Evolutionary conservation across 2,888 invertebrate genomes (phyloP).

Genomic region (Pimpla rufipes): DNA sequence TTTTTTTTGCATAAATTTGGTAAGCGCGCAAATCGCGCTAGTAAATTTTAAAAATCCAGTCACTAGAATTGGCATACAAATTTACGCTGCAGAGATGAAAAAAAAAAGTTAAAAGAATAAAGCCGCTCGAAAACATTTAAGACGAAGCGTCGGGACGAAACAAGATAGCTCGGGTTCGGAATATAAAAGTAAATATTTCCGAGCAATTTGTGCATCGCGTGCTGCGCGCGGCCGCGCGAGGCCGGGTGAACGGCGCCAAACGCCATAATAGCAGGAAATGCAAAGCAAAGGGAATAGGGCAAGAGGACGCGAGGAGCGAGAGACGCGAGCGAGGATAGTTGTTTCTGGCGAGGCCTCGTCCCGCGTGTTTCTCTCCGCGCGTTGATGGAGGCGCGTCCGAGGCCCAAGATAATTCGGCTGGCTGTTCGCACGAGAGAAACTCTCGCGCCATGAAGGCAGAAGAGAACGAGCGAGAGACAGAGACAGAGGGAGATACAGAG

Average conservation of each 20-base stretch:
- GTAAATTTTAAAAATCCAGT: not conserved
- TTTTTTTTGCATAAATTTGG: too few species aligned
- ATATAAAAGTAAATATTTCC: conserved; percentile 34
- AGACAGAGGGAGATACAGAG: not conserved
- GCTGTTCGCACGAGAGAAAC: conserved; percentile 44
- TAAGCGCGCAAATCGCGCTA: too few species aligned
- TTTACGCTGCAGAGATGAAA: conserved; percentile 22
- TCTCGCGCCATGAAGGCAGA: conserved; percentile 25
- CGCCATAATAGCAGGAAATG: conserved; percentile 63
- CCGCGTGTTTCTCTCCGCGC: not conserved
- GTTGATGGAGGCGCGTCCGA: conserved; percentile 32
- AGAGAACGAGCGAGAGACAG: not conserved
- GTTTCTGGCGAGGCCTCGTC: conserved; percentile 12
- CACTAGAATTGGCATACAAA: not conserved
- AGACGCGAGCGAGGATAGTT: conserved; percentile 72
- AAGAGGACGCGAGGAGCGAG: conserved; percentile 65
- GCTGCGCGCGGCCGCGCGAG: conserved; percentile 44
- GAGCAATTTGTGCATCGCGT: conserved; percentile 59
- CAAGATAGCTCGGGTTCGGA: not conserved
- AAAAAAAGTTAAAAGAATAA: not conserved
- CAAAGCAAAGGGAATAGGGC: conserved; percentile 65
- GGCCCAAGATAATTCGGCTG: conserved; percentile 52
- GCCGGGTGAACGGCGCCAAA: conserved; percentile 30
- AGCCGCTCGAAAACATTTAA: not conserved
- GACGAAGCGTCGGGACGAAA: not conserved